Conservation (phyloP, 2,113 vertebrate species). For the Periophthalmodon schlosseri region DNA sequence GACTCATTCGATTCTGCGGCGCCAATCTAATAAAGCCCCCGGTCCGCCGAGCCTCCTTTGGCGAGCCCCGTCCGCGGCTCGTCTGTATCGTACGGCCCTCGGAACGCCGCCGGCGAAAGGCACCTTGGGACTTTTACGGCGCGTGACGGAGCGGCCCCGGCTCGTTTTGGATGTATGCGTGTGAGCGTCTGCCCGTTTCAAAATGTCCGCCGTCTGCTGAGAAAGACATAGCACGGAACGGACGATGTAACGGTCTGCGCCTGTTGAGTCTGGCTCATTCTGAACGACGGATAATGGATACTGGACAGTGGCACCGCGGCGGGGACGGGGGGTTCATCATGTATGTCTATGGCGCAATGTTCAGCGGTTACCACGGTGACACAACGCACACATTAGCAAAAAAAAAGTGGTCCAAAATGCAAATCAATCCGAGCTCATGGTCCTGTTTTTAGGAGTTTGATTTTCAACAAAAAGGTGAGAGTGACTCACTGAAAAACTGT, state of each 20-base stretch:
- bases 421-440: too few relatives aligned
- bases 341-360: too few relatives aligned
- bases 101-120: slow-evolving; percentile 71
- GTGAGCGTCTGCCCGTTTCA: slow-evolving; percentile 77
- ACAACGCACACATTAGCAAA: too few relatives aligned
- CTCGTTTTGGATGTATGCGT: slow-evolving; percentile 72
- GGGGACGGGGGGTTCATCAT: slow-evolving; percentile 23
- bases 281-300: slow-evolving; percentile 47
- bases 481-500: too few relatives aligned
- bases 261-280: slow-evolving; percentile 46
- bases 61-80: slow-evolving; percentile 29
- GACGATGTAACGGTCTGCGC: slow-evolving; percentile 66
- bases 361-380: too few relatives aligned
- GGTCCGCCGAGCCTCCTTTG: slow-evolving; percentile 36
- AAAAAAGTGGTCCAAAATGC: too few relatives aligned
- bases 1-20: slow-evolving; percentile 64
- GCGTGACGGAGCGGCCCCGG: slow-evolving; percentile 72
- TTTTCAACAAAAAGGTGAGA: too few relatives aligned
- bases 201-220: slow-evolving; percentile 73
- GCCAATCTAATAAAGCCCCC: slow-evolving; percentile 66
- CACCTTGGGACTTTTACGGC: slow-evolving; percentile 80
- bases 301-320: neutral
- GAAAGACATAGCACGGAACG: slow-evolving; percentile 63
- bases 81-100: slow-evolving; percentile 54
- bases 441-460: too few relatives aligned